Conservation (phyloP, 2,113 vertebrate genomes). For the Elephantulus edwardii region DNA sequence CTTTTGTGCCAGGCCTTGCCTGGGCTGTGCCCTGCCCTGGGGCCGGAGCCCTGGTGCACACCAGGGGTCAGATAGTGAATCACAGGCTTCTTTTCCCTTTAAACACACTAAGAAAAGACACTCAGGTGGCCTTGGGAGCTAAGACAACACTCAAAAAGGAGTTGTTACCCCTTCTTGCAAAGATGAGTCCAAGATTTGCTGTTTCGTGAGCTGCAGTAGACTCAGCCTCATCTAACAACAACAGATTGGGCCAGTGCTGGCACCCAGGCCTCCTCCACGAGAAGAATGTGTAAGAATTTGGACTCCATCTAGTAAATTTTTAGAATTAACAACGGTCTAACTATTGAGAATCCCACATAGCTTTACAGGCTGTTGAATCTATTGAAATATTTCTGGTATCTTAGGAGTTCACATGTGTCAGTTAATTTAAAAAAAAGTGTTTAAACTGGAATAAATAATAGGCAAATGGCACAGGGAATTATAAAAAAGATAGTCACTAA, state of each 20-base stretch:
- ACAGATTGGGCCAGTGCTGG: background rate
- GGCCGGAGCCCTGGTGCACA: background rate
- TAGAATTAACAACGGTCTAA: constrained; percentile 36
- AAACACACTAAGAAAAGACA: constrained; percentile 28
- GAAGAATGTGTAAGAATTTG: constrained; percentile 38
- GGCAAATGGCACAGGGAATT: constrained; percentile 18
- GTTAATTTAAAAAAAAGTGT: constrained; percentile 27
- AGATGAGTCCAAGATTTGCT: too few species aligned
- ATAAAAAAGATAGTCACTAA: constrained; percentile 17
- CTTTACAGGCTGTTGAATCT: constrained; percentile 43
- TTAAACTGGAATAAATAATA: constrained; percentile 40
- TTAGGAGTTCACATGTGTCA: constrained; percentile 24
- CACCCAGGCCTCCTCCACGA: constrained; percentile 20
- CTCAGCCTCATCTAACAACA: too few species aligned
- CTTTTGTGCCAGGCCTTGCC: background rate
- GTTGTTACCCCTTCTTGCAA: constrained; percentile 12
- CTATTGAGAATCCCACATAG: constrained; percentile 51
- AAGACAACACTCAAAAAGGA: constrained; percentile 26
- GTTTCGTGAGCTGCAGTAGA: too few species aligned
- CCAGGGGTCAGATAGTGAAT: background rate
- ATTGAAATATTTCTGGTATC: constrained; percentile 34
- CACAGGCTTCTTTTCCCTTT: constrained; percentile 24
- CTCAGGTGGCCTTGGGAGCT: constrained; percentile 39
- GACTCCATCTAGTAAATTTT: constrained; percentile 51
- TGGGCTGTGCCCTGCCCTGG: background rate